These are phyloP conservation scores for Alcis repandata DNA, from an alignment of 2,888 invertebrate species.

Conservation along the genomic window DNA sequence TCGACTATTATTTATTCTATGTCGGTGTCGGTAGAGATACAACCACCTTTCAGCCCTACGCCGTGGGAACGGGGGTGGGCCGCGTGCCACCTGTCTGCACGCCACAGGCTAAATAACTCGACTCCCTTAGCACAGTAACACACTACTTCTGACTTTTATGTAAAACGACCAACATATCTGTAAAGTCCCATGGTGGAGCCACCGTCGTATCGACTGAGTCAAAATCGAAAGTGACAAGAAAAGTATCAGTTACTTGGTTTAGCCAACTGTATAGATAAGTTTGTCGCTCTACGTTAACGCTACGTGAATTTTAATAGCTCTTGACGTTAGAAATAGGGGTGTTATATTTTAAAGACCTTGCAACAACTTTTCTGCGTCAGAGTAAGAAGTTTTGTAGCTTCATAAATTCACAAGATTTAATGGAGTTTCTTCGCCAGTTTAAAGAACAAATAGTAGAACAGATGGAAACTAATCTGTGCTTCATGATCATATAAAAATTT, in stretches of 20 bases:
- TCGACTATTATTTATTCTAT: not conserved
- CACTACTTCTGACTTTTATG: not conserved
- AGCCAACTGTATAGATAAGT: not conserved
- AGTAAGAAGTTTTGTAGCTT: too few species aligned
- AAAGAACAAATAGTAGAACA: too few species aligned
- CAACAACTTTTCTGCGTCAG: too few species aligned
- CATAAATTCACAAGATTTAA: too few species aligned
- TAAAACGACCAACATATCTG: not conserved
- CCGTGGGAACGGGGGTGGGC: constrained; percentile 24
- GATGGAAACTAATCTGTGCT: too few species aligned
- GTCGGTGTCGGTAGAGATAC: not conserved
- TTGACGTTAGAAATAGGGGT: too few species aligned
- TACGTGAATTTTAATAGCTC: not conserved
- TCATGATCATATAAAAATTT: too few species aligned
- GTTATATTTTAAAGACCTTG: too few species aligned
- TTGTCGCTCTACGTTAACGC: not conserved
- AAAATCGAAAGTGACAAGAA: not conserved
- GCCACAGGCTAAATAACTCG: constrained; percentile 8
- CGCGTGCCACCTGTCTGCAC: constrained; percentile 26
- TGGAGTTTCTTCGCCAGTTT: too few species aligned
- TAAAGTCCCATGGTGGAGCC: not conserved
- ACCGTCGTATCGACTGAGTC: not conserved
- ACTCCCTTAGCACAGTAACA: not conserved
- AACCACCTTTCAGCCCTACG: not conserved
- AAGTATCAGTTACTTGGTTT: not conserved